Conservation (phyloP, 2,113 vertebrate species). For the Calidris pugnax region DNA sequence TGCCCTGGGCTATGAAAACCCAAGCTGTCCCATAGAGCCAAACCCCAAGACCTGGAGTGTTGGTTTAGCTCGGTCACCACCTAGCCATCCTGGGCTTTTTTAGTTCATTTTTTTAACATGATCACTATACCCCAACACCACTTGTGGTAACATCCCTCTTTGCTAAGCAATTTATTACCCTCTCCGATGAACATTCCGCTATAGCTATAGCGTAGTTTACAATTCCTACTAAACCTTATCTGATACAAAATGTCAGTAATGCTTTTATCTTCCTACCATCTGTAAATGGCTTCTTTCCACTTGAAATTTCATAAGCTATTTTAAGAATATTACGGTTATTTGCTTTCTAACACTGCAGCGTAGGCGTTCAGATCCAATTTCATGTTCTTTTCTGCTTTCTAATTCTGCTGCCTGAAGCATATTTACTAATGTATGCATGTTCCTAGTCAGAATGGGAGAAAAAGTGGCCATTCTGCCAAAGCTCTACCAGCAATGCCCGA, state of each 20-base stretch:
- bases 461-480: slow-evolving; percentile 24
- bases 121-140: not conserved
- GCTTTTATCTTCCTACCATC: slow-evolving; percentile 17
- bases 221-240: not conserved
- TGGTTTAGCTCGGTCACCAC: not conserved
- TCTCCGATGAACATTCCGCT: not conserved
- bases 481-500: not conserved
- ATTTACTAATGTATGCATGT: slow-evolving; percentile 29
- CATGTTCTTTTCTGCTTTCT: slow-evolving; percentile 51
- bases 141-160: not conserved
- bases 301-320: slow-evolving; percentile 49
- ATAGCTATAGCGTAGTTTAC: not conserved
- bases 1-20: not conserved
- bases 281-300: slow-evolving; percentile 36
- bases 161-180: not conserved
- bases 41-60: not conserved
- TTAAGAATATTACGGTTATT: slow-evolving; percentile 46
- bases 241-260: not conserved
- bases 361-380: slow-evolving; percentile 35
- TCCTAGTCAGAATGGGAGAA: not conserved
- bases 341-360: slow-evolving; percentile 47
- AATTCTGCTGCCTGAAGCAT: slow-evolving; percentile 51
- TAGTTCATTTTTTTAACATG: not conserved
- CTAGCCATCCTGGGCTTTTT: not conserved
- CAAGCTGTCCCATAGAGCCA: not conserved